Base-by-base conservation (phyloP, 2,113 vertebrate species). In the Eptesicus fuscus region DNA sequence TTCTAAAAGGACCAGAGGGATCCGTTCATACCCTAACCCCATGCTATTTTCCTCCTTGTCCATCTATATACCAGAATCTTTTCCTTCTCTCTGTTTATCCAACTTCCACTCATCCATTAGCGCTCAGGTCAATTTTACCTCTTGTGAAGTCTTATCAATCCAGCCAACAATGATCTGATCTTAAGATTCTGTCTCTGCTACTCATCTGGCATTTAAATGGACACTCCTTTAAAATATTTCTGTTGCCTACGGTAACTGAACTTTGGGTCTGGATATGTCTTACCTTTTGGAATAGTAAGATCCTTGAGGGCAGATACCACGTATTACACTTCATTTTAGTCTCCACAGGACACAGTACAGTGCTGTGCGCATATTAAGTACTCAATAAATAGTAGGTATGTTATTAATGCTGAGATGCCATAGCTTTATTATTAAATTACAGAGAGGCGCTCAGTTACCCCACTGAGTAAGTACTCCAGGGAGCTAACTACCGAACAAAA, bases 261-360 rank as follows among this genome's bases (percentile, higher is more conserved):
- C 17, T 84, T n/a, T 77, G 17, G 61, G 53, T 67, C 84, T 88
- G n/a, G 63, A 9, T 49, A 47, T 25, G 9, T 47, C 80, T 96
- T 49, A 67, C 61, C 47, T 74, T 86, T 28, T 23, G 7, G 78
- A 91, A 93, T 0, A 76, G 35, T 83, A 47, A 93, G 83, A 67
- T 82, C 84, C 51, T 70, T 69, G n/a, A 82, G 44, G 84, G 44
- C n/a, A 92, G 53, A 95, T 23, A 84, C 42, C 56, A 87, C 0
- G 1, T 70, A 61, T 40, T 53, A 93, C 11, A 84, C 47, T 93
- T 83, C 82, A 37, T 89, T 74, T 94, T 61, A 67, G 90, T 95
- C 51, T 85, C 63, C 74, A 73, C 7, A 77, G 78, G 90, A 80
- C 61, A 93, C 8, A 82, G 53, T 9, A 51, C 12, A 92, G 42